A percentile compares a stretch with the other conserved stretches of the same genome.
Evolutionary conservation across 2,797 vertebrate species (phyloP).

Genomic region (Sebastes itinus): DNA sequence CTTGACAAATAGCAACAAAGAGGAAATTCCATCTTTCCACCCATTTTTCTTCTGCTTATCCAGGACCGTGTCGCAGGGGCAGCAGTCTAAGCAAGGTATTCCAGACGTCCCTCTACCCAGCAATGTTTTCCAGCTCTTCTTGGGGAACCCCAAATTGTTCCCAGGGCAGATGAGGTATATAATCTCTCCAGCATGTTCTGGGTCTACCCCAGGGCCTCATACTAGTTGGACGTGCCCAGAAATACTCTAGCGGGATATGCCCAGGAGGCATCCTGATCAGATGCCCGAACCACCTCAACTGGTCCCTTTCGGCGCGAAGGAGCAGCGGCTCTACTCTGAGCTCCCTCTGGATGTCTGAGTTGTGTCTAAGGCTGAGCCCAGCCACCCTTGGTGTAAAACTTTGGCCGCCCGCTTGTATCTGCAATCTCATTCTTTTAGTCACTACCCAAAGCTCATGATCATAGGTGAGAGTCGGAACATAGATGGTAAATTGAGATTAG

Average conservation of each 20-base stretch:
- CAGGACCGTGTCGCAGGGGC: not conserved
- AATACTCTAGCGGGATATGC: not conserved
- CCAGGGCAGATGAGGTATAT: not conserved
- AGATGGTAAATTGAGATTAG: not conserved
- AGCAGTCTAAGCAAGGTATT: not conserved
- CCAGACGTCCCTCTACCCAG: not conserved
- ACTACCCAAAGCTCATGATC: not conserved
- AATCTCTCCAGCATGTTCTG: not conserved
- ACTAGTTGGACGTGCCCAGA: not conserved
- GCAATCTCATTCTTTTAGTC: not conserved
- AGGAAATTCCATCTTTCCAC: not conserved
- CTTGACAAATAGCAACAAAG: constrained; percentile 10
- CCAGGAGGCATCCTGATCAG: not conserved
- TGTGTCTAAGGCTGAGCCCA: not conserved
- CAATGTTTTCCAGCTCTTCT: not conserved
- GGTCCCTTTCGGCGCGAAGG: not conserved
- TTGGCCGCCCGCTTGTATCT: not conserved
- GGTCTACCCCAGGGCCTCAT: not conserved
- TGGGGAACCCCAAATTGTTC: not conserved
- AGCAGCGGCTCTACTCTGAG: not conserved
- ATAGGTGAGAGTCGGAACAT: not conserved
- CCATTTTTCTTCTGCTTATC: not conserved
- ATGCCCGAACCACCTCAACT: not conserved
- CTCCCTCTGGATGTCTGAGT: not conserved
- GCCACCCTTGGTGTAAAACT: not conserved